These are phyloP conservation scores for Palythoa grandiflora DNA, from an alignment of 92 coral and sea anemone genomes.

Conservation along the genomic window DNA sequence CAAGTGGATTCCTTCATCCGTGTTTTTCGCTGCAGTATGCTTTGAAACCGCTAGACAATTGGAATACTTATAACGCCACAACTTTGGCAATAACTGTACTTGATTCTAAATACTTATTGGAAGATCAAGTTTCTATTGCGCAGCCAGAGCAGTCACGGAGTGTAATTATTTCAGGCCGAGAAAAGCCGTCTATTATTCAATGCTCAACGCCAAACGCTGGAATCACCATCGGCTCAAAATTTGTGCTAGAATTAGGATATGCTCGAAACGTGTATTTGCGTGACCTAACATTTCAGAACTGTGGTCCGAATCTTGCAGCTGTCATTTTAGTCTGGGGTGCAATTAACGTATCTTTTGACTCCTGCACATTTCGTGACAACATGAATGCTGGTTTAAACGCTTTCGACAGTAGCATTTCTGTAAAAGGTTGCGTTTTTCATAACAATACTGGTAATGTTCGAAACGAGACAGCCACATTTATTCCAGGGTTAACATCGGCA, in stretches of 20 bases:
- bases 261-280: slow-evolving; percentile 62
- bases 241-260: background rate
- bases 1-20: slow-evolving; percentile 33
- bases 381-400: slow-evolving; percentile 74
- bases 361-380: slow-evolving; percentile 79
- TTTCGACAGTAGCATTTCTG: slow-evolving; percentile 71
- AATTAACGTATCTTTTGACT: slow-evolving; percentile 63
- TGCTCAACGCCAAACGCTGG: slow-evolving; percentile 56
- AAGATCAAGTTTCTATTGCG: slow-evolving; percentile 46
- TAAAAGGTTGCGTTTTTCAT: slow-evolving; percentile 65
- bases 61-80: slow-evolving; percentile 47
- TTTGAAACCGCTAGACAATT: slow-evolving; percentile 52
- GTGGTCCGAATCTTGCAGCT: slow-evolving; percentile 68
- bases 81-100: slow-evolving; percentile 55
- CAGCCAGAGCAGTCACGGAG: slow-evolving; percentile 60
- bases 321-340: slow-evolving; percentile 72
- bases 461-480: slow-evolving; percentile 25
- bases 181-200: slow-evolving; percentile 21
- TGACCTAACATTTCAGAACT: slow-evolving; percentile 70
- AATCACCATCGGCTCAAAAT: slow-evolving; percentile 56
- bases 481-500: slow-evolving; percentile 30
- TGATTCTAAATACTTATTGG: slow-evolving; percentile 56
- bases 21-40: slow-evolving; percentile 77
- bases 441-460: slow-evolving; percentile 73
- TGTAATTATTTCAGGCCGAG: slow-evolving; percentile 58